Base-by-base conservation (phyloP, 2,888 invertebrate species). In the Spisula subtruncata region DNA sequence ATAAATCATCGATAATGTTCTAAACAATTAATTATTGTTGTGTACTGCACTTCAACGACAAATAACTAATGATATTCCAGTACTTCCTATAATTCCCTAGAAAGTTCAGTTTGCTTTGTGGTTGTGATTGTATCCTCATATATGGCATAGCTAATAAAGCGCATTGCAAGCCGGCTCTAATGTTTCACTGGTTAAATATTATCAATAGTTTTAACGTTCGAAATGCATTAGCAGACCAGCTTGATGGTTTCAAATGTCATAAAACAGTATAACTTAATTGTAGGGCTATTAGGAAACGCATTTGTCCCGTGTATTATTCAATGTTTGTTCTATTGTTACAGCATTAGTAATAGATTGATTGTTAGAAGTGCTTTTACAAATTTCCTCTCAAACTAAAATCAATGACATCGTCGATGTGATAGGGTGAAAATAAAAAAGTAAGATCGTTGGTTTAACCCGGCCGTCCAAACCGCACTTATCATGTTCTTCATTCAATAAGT, bases 341-440 rank as follows among this genome's bases (percentile, higher is more conserved):
- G 5, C 60, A 10, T 8, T 66, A 0, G 60, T 66, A 25, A 66
- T 66, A 66, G 25, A 66, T 66, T 25, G 25, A 66, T 66, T 66
- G 60, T 25, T 66, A 10, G n/a, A 66, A 66, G 41, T 41, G 41
- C n/a, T n/a, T 6, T 10, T 66, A 66, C 60, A n/a, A 25, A 20
- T 66, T 66, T 66, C 8, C 60, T 66, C 60, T n/a, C 60, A 66
- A n/a, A 66, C n/a, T 6, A 66, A 66, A 66, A 66, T 66, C 60
- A 66, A 66, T 66, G 60, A 1, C n/a, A n/a, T n/a, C 12, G n/a
- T 12, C n/a, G 25, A 25, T 66, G 60, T 66, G 18, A 5, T 8
- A 51, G 51, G 12, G 51, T 51, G 51, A 51, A 12, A 51, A 16
- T 12, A 51, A 51, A 51, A 12, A 1, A 16, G 5, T 51, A 51